Evolutionary conservation across 2,888 invertebrate species (phyloP).

Genomic region (Drosophila histrio): DNA sequence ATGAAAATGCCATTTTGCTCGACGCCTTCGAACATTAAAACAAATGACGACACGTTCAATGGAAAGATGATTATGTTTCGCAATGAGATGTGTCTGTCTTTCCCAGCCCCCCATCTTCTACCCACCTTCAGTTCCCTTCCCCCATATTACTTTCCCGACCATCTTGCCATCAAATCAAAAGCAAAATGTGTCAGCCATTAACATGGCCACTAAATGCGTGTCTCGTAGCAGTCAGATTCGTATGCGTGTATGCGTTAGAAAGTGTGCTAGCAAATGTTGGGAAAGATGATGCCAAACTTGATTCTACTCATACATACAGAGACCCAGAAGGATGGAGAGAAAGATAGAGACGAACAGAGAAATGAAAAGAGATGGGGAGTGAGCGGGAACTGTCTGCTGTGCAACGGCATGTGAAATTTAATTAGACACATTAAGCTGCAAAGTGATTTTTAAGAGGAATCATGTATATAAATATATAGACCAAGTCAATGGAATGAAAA

Average conservation of each 20-base stretch:
- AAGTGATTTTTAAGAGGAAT: conserved; percentile 43
- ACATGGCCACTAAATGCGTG: conserved; percentile 57
- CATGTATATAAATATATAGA: conserved; percentile 11
- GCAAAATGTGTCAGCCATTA: conserved; percentile 59
- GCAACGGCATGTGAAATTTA: conserved; percentile 69
- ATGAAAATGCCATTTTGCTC: conserved; percentile 47
- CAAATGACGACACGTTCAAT: conserved; percentile 71
- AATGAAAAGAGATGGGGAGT: neutral
- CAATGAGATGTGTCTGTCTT: conserved; percentile 30
- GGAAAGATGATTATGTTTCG: conserved; percentile 52
- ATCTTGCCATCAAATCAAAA: conserved; percentile 31
- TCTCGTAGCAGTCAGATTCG: conserved; percentile 27
- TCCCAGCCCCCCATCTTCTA: neutral
- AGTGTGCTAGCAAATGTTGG: conserved; percentile 10
- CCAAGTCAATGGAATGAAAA: conserved; percentile 17
- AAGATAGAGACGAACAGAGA: neutral
- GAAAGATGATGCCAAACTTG: conserved; percentile 26
- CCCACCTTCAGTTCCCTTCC: neutral
- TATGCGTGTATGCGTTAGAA: conserved; percentile 16
- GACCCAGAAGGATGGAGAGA: neutral
- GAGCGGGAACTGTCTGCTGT: conserved; percentile 38
- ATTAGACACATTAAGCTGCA: conserved; percentile 53
- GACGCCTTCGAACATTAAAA: conserved; percentile 60
- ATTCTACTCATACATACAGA: neutral
- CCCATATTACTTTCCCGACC: neutral